Base-by-base conservation (phyloP, 2,888 invertebrate genomes). In the Onchidella celtica region DNA sequence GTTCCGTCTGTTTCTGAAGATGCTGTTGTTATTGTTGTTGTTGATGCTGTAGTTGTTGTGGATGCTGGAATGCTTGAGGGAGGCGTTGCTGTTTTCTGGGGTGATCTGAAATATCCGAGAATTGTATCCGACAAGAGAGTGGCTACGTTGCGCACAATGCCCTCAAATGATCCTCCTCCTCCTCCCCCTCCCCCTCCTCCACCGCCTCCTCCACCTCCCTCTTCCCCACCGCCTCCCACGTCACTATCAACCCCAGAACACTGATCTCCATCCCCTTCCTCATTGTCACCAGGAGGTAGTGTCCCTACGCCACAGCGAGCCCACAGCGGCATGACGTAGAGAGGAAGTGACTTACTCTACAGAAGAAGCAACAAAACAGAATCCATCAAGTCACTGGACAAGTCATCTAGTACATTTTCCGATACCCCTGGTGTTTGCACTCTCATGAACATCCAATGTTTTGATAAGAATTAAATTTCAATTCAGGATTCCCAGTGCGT, bases 71-170 rank as follows among this genome's bases (percentile, higher is more conserved):
- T 11, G 9, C 9, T 11, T 36, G 57, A 4, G 21, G 47, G 36
- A 17, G 40, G 1, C 9, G 68, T 34, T 63, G 68, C 32, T 59
- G 68, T 4, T 47, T 79, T 72, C 65, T 72, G 72, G 1, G 72
- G 4, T n/a, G 79, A 32, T 47, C 72, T 36, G n/a, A 79, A 79
- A 61, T 79, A 79, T 24, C 73, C 79, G 24, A 57, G 65, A 2
- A 79, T 63, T n/a, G 65, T 65, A 36, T 79, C 79, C n/a, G 73
- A 65, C 3, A 79, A 11, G 4, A 79, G 73, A 21, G 36, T 63
- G 32, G 79, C 79, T 3, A 79, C 73, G 21, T 73, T 79, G 6
- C 73, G 57, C n/a, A 79, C 40, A 17, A 79, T 21, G 38, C 63
- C 72, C 24, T 79, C 72, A 38, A 73, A 79, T 14, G 32, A 17